A percentile compares a stretch with the other conserved stretches of the same genome.
Conservation (phyloP, 2,113 vertebrate genomes). For the Upupa epops region DNA sequence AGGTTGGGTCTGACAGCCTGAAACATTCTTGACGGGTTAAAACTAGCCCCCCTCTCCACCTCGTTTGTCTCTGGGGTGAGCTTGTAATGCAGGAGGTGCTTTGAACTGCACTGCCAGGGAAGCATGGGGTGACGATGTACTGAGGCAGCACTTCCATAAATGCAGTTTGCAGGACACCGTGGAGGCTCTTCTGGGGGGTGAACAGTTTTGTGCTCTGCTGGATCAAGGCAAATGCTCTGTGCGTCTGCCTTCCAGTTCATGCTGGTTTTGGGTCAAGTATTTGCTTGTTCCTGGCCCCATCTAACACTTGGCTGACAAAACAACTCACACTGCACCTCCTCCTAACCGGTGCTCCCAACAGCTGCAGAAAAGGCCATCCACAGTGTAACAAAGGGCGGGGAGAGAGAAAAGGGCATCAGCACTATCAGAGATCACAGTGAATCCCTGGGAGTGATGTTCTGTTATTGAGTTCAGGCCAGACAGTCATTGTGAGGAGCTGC, state of each 20-base stretch:
- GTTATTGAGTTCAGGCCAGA: accelerated
- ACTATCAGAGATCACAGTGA: accelerated
- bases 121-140: neutral
- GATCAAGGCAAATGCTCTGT: neutral
- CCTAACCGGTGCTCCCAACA: neutral
- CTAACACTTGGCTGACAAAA: neutral
- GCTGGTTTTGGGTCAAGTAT: neutral
- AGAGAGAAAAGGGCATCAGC: neutral
- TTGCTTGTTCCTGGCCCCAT: neutral
- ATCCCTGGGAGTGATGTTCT: neutral
- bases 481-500: neutral
- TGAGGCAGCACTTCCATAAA: neutral
- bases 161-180: neutral
- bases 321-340: neutral
- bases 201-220: accelerated
- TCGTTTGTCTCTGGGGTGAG: neutral
- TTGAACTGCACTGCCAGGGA: accelerated
- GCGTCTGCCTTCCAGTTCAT: neutral
- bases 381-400: neutral
- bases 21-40: neutral
- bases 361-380: neutral
- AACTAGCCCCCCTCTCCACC: neutral
- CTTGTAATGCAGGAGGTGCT: neutral
- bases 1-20: neutral
- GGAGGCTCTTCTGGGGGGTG: neutral